Evolutionary conservation across 2,113 vertebrate genomes (phyloP).

Genomic region (Melanerpes formicivorus): DNA sequence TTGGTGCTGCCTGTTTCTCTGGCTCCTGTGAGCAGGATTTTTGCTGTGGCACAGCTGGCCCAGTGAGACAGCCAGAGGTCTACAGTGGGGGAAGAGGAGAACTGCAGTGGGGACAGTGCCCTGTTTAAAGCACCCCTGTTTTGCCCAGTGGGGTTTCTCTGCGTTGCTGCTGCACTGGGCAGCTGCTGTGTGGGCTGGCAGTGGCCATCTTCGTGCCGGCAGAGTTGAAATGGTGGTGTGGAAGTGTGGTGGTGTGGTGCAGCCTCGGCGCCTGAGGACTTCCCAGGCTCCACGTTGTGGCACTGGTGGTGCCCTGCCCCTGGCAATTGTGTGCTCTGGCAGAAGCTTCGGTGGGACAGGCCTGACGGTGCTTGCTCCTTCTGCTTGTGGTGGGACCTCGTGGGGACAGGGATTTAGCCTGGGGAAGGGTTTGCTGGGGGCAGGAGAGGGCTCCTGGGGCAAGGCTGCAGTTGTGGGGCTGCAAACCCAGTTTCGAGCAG

Average conservation of each 20-base stretch:
- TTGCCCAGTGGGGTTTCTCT: accelerated
- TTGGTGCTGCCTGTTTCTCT: neutral
- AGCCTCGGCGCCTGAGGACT: accelerated
- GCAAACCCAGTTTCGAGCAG: accelerated
- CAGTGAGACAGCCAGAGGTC: neutral
- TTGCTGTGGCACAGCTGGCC: accelerated
- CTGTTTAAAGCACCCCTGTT: accelerated
- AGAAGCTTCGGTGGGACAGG: neutral
- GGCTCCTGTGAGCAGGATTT: accelerated
- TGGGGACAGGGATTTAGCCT: accelerated
- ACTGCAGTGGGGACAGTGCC: accelerated
- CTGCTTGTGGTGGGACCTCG: accelerated
- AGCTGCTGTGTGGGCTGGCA: accelerated
- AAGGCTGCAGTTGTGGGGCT: too few relatives aligned
- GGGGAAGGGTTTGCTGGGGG: neutral
- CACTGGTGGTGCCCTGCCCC: accelerated
- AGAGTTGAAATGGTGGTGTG: accelerated
- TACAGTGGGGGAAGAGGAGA: accelerated
- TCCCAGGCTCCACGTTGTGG: accelerated
- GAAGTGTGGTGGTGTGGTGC: accelerated
- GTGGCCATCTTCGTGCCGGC: accelerated
- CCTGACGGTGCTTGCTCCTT: accelerated
- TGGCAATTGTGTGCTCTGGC: accelerated
- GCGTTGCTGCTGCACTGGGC: accelerated
- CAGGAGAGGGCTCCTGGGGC: too few relatives aligned